These are phyloP conservation scores for Eristalinus sepulchralis DNA, from an alignment of 2,888 invertebrate species.

Conservation along the genomic window DNA sequence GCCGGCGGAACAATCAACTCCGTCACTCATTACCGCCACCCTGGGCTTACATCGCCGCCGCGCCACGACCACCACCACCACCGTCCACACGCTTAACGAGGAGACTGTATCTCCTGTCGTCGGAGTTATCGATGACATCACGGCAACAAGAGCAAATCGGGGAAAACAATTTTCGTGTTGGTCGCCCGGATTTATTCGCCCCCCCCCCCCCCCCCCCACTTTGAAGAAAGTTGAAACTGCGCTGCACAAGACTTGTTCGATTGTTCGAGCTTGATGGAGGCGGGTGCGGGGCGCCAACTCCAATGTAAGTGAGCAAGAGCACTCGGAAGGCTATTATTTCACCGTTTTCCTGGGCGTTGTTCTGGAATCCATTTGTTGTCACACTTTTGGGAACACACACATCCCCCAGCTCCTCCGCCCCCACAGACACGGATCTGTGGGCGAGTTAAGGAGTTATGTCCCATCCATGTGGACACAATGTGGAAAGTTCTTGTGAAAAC, in stretches of 20 bases:
- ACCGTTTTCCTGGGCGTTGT: constrained; percentile 40
- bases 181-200: background rate
- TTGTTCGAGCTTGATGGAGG: background rate
- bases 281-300: too few relatives aligned
- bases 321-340: constrained; percentile 32
- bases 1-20: background rate
- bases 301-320: too few relatives aligned
- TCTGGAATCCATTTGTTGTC: constrained; percentile 38
- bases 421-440: background rate
- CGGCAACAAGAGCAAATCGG: constrained; percentile 1
- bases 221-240: background rate
- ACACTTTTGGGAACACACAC: constrained; percentile 10
- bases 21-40: background rate
- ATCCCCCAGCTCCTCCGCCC: background rate
- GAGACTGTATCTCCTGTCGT: background rate
- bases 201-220: too few relatives aligned
- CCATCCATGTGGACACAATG: constrained; percentile 39
- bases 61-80: background rate
- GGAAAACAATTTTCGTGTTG: constrained; percentile 9
- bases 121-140: constrained; percentile 21
- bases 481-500: constrained; percentile 51
- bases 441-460: background rate
- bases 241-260: background rate
- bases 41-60: too few relatives aligned
- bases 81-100: background rate